phyloP scores from a whole-genome alignment of 2,797 vertebrate genomes.

The Manis javanica region DNA sequence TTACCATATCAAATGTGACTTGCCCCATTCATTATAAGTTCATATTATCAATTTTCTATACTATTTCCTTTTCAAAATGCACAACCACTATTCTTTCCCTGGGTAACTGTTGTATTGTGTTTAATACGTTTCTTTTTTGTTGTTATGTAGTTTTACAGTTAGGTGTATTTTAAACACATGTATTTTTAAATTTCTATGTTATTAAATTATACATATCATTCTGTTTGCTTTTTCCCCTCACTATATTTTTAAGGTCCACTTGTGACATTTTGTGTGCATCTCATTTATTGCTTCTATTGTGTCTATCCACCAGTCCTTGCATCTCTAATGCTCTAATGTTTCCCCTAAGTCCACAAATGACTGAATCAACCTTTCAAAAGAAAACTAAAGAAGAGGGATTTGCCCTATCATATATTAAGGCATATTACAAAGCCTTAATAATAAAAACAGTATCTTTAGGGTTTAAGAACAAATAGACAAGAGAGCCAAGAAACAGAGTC shows the following conservation, averaged over 20 bases:
- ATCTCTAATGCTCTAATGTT: neutral
- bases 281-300: neutral
- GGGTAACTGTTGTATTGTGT: neutral
- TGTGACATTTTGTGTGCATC: neutral
- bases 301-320: neutral
- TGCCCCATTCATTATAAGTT: neutral
- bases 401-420: neutral
- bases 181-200: neutral
- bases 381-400: neutral
- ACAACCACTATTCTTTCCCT: neutral
- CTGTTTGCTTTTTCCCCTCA: neutral
- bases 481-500: neutral
- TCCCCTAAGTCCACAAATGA: neutral
- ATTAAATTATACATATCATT: neutral
- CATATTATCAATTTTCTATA: neutral
- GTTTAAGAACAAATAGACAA: neutral
- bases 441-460: neutral
- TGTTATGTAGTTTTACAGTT: conserved; percentile 13
- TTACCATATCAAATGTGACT: neutral
- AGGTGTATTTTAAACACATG: neutral
- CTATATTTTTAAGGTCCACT: neutral
- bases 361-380: neutral
- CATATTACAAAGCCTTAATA: neutral
- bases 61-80: neutral
- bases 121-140: neutral